These are phyloP conservation scores for Oophaga pumilio DNA, from an alignment of 2,113 vertebrate genomes.

Conservation along the genomic window DNA sequence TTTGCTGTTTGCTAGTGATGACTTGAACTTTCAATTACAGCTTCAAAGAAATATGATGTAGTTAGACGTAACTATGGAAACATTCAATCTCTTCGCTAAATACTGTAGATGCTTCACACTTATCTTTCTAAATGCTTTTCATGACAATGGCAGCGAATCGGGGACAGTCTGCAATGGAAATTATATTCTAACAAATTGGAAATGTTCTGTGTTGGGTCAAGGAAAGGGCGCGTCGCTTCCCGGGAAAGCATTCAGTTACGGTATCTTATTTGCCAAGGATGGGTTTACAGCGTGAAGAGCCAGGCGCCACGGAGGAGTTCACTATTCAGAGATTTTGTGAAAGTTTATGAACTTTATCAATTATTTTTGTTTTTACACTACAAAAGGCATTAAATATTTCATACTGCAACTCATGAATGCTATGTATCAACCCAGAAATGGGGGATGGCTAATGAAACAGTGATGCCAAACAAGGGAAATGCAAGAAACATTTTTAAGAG, in stretches of 20 bases:
- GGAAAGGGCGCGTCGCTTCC: background rate
- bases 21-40: conserved; percentile 33
- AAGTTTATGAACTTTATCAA: background rate
- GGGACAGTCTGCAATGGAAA: background rate
- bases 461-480: too few species aligned
- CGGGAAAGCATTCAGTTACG: background rate
- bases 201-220: conserved; percentile 3
- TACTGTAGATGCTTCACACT: background rate
- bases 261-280: background rate
- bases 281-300: background rate
- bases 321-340: background rate
- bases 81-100: background rate
- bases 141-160: background rate
- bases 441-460: too few species aligned
- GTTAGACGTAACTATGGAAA: conserved; percentile 42
- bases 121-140: background rate
- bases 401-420: too few species aligned
- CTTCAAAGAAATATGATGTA: conserved; percentile 12
- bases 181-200: conserved; percentile 16
- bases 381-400: background rate
- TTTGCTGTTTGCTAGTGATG: background rate
- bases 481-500: too few species aligned
- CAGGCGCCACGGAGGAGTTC: background rate
- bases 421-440: too few species aligned
- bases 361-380: background rate